Evolutionary conservation across 1,140 invertebrate genomes (phyloP).

Genomic region (Lithobius niger): DNA sequence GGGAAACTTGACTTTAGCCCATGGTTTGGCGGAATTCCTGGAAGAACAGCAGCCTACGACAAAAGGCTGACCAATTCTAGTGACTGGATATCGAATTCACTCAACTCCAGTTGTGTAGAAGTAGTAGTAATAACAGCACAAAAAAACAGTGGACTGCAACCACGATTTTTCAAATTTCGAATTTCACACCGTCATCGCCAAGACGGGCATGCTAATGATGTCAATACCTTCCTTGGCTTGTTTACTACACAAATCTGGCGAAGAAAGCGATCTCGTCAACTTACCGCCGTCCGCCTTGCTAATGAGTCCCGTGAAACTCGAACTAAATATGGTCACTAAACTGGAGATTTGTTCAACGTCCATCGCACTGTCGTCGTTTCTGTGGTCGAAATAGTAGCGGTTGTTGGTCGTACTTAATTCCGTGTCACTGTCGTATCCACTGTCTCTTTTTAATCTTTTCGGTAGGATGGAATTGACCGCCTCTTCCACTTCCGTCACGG

Average conservation of each 20-base stretch:
- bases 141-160: too few species aligned
- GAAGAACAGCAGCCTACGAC: too few species aligned
- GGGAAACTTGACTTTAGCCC: too few species aligned
- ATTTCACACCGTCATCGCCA: conserved; percentile 37
- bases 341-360: conserved; percentile 42
- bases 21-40: too few species aligned
- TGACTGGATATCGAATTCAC: too few species aligned
- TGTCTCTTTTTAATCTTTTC: conserved; percentile 25
- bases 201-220: conserved; percentile 33
- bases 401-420: not conserved
- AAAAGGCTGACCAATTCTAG: too few species aligned
- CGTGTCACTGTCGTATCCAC: conserved; percentile 12
- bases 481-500: conserved; percentile 36
- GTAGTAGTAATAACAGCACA: too few species aligned
- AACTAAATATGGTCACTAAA: conserved; percentile 41
- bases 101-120: too few species aligned
- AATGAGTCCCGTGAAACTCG: conserved; percentile 28
- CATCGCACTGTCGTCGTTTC: conserved; percentile 31
- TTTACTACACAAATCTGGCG: conserved; percentile 37
- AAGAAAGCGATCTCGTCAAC: conserved; percentile 34
- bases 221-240: conserved; percentile 33
- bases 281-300: conserved; percentile 21
- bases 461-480: conserved; percentile 38
- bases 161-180: too few species aligned
- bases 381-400: conserved; percentile 5